Evolutionary conservation across 2,888 invertebrate genomes (phyloP).

Genomic region (Hypomecis punctinalis): DNA sequence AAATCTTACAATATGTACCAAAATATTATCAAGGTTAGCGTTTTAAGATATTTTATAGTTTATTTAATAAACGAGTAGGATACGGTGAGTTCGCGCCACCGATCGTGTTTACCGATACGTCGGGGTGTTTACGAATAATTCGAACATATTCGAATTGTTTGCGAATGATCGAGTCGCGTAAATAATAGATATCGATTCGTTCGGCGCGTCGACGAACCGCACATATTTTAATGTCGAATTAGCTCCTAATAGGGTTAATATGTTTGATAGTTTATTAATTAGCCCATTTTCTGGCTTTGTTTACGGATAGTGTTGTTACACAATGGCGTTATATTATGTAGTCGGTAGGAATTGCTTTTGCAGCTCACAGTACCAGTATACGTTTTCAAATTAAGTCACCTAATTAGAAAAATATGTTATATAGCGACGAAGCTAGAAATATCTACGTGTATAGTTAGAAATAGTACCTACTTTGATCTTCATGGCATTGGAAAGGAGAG

Average conservation of each 20-base stretch:
- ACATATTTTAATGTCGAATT: conserved; percentile 46
- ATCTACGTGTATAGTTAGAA: no score
- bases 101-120: conserved; percentile 34
- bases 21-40: no score
- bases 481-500: no score
- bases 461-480: no score
- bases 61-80: background rate
- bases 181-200: conserved; percentile 49
- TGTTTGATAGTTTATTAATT: conserved; percentile 37
- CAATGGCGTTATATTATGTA: background rate
- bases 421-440: no score
- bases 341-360: no score
- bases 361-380: no score
- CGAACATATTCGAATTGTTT: conserved; percentile 55
- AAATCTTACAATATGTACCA: no score
- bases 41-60: background rate
- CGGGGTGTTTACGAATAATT: conserved; percentile 71
- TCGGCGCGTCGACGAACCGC: conserved; percentile 30
- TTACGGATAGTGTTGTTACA: background rate
- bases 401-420: no score
- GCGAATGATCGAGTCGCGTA: conserved; percentile 41
- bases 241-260: conserved; percentile 50
- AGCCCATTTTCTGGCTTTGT: background rate
- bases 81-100: conserved; percentile 20
- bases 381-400: no score